These are phyloP conservation scores for Atherinosoma microstoma DNA, from an alignment of 2,797 vertebrate genomes.

Conservation along the genomic window DNA sequence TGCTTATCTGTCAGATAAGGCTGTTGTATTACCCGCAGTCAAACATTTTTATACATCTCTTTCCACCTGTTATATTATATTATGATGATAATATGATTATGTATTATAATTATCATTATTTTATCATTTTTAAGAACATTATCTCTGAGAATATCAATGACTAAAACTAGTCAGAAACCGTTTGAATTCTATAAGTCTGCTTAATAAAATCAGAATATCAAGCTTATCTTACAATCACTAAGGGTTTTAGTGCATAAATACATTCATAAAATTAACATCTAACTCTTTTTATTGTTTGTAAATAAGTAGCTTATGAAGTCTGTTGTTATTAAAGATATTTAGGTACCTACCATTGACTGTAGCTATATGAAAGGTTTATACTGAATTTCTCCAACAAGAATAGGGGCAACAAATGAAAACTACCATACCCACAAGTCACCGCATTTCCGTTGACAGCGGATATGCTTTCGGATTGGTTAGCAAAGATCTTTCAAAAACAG, in stretches of 20 bases:
- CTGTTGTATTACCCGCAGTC: not conserved
- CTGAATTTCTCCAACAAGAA: not conserved
- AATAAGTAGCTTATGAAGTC: not conserved
- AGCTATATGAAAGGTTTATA: too few species aligned
- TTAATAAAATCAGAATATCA: conserved; percentile 8
- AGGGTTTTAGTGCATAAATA: not conserved
- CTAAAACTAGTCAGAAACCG: not conserved
- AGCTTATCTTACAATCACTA: not conserved
- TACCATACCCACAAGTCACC: conserved; percentile 49
- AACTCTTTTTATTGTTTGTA: not conserved
- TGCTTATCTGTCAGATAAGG: not conserved
- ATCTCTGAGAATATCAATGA: not conserved
- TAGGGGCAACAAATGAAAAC: conserved; percentile 20
- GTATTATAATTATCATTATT: too few species aligned
- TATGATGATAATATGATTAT: too few species aligned
- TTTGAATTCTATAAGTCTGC: not conserved
- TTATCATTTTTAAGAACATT: too few species aligned
- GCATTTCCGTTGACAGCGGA: conserved; percentile 51
- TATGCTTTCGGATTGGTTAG: conserved; percentile 65
- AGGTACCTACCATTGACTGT: not conserved
- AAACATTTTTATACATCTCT: too few species aligned
- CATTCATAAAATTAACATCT: not conserved
- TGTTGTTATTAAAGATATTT: not conserved
- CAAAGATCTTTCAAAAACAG: conserved; percentile 66
- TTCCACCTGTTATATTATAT: too few species aligned